These are phyloP conservation scores for Cairina moschata DNA, from an alignment of 2,113 vertebrate genomes.

Conservation along the genomic window DNA sequence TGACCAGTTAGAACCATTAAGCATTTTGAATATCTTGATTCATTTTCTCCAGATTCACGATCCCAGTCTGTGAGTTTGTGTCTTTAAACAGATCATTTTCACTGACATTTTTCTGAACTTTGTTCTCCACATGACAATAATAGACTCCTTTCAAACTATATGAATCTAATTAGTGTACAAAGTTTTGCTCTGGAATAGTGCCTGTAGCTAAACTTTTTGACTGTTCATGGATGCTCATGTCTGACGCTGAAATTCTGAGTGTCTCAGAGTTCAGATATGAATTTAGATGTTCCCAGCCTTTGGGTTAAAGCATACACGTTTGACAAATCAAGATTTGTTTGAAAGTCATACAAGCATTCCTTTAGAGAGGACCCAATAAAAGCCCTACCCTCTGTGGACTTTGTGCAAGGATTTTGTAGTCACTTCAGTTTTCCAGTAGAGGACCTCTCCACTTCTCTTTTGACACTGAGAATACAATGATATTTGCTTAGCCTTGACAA, in stretches of 20 bases:
- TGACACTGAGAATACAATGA: background rate
- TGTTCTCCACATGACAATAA: background rate
- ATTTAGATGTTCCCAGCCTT: background rate
- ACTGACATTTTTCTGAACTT: background rate
- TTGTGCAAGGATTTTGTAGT: background rate
- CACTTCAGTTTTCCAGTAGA: background rate
- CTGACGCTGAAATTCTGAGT: background rate
- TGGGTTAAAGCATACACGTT: background rate
- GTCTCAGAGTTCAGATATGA: background rate
- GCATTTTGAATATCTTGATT: background rate
- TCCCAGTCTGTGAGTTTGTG: background rate
- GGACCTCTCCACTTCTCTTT: background rate
- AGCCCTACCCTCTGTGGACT: background rate
- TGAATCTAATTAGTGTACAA: background rate
- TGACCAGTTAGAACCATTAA: background rate
- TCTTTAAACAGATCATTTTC: background rate
- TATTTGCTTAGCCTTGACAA: conserved; percentile 38
- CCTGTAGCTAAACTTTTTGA: background rate
- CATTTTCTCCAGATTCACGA: background rate
- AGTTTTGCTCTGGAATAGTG: background rate
- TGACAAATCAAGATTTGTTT: background rate
- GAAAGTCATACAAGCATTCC: background rate
- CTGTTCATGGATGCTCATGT: background rate
- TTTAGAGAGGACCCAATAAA: background rate
- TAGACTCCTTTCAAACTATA: background rate